A percentile compares a stretch with the other conserved stretches of the same genome.
Conservation (phyloP, 2,888 invertebrate genomes). For the Carabus problematicus region DNA sequence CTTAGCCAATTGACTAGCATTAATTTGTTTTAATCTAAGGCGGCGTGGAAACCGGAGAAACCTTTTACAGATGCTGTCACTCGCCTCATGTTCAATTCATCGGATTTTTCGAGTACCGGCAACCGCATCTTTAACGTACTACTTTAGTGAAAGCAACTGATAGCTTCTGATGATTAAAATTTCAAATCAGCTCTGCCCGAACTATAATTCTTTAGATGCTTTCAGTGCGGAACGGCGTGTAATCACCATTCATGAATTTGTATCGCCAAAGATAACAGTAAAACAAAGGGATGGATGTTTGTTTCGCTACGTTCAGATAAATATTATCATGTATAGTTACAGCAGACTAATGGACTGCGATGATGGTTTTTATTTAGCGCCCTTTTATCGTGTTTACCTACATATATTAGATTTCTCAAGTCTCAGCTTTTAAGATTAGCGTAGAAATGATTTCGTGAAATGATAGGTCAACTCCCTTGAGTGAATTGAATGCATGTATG, state of each 20-base stretch:
- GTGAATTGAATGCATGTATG: too few relatives aligned
- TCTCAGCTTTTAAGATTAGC: too few relatives aligned
- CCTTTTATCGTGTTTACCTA: too few relatives aligned
- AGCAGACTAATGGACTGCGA: too few relatives aligned
- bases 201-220: conserved; percentile 32
- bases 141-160: conserved; percentile 1
- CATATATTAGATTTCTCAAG: too few relatives aligned
- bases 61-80: conserved; percentile 54
- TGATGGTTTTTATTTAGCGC: too few relatives aligned
- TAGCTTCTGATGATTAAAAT: conserved; percentile 35
- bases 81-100: conserved; percentile 44
- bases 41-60: conserved; percentile 56
- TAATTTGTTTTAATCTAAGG: conserved; percentile 43
- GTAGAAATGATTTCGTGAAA: too few relatives aligned
- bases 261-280: conserved; percentile 5
- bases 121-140: conserved; percentile 47
- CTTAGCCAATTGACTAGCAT: conserved; percentile 42
- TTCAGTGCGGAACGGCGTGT: neutral
- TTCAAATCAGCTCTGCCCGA: conserved; percentile 33
- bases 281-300: too few relatives aligned
- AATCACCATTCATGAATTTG: conserved; percentile 34
- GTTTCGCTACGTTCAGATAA: too few relatives aligned
- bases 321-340: too few relatives aligned
- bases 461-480: too few relatives aligned
- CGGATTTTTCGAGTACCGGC: conserved; percentile 27